These are phyloP conservation scores for Athalia rosae DNA, from an alignment of 2,888 invertebrate genomes.

Conservation along the genomic window DNA sequence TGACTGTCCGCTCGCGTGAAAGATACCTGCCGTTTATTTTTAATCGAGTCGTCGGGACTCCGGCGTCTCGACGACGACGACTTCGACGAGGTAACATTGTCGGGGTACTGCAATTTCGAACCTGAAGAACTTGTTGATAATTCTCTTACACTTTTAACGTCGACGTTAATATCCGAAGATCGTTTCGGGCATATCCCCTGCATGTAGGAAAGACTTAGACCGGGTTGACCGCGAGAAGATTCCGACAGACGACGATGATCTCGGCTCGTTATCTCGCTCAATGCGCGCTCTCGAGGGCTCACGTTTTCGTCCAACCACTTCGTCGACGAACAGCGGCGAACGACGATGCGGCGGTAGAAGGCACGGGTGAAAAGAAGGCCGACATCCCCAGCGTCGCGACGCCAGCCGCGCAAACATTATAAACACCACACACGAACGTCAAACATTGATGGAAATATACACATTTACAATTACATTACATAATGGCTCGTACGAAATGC, in stretches of 20 bases:
- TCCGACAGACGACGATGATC: slow-evolving; percentile 32
- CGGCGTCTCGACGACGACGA: neutral
- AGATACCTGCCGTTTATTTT: neutral
- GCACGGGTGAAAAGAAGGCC: neutral
- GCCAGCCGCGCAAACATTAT: neutral
- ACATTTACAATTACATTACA: slow-evolving; percentile 27
- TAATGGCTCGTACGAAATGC: slow-evolving; percentile 10
- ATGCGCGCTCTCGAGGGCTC: slow-evolving; percentile 1
- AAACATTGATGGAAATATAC: slow-evolving; percentile 40
- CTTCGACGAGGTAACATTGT: slow-evolving; percentile 13
- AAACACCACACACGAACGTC: slow-evolving; percentile 35
- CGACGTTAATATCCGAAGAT: neutral
- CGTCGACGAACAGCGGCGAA: neutral
- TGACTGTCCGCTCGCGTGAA: slow-evolving; percentile 37
- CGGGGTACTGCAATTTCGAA: slow-evolving; percentile 21
- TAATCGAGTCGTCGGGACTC: neutral
- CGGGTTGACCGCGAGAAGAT: slow-evolving; percentile 11
- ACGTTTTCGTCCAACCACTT: slow-evolving; percentile 44
- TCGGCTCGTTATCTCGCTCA: neutral
- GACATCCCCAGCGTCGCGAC: slow-evolving; percentile 7
- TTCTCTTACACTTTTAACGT: slow-evolving; percentile 38
- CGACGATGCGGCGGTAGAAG: neutral
- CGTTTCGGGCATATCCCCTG: slow-evolving; percentile 8
- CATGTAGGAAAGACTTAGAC: slow-evolving; percentile 31
- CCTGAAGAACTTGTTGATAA: slow-evolving; percentile 43